phyloP scores from a whole-genome alignment of 1,140 invertebrate genomes.

The Caenorhabditis brenneri region DNA sequence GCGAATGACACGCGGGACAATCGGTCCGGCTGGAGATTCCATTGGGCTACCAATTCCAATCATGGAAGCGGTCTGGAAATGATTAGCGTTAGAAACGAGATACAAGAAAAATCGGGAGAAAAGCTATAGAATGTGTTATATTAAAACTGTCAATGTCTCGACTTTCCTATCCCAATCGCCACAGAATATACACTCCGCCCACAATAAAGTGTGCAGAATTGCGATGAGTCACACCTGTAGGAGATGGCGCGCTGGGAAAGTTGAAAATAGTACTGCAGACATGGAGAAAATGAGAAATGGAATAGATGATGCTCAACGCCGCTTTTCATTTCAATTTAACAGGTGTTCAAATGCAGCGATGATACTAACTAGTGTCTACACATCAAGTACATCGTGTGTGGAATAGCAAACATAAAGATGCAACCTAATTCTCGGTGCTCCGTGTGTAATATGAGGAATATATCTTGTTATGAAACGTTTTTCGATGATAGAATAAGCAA shows the following conservation, averaged over 20 bases:
- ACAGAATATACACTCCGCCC: not conserved
- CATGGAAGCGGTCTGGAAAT: not conserved
- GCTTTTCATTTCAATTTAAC: conserved; percentile 21
- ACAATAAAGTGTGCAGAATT: not conserved
- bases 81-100: not conserved
- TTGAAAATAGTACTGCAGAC: not conserved
- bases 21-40: conserved; percentile 13
- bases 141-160: not conserved
- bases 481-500: too few species aligned
- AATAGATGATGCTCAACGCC: not conserved
- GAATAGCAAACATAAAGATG: not conserved
- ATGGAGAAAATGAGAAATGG: not conserved
- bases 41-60: conserved; percentile 8
- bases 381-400: conserved; percentile 18
- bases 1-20: not conserved
- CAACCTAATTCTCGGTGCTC: not conserved
- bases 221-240: conserved; percentile 24
- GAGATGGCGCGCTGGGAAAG: not conserved
- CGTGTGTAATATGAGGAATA: not conserved
- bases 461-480: too few species aligned
- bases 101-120: not conserved
- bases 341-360: conserved; percentile 20
- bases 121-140: not conserved
- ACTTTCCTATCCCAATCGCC: not conserved
- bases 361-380: conserved; percentile 30